Evolutionary conservation across 35 echinoderm and acorn worm genomes (phyloP).

Genomic region (Anneissia japonica): DNA sequence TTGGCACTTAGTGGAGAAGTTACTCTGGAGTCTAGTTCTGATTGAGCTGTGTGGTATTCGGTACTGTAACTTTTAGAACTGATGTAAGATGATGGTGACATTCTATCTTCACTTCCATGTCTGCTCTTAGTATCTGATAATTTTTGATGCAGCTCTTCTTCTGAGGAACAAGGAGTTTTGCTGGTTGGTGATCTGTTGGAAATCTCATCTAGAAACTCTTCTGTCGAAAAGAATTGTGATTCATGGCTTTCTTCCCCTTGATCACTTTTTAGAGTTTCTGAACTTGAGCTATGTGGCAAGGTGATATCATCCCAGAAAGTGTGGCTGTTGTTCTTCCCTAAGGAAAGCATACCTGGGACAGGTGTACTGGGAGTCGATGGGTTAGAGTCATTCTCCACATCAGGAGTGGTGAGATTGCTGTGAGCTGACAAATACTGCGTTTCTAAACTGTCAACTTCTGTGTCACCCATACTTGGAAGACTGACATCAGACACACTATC

Average conservation of each 20-base stretch:
- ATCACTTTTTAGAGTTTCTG: neutral
- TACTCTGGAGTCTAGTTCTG: neutral
- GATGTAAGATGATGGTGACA: neutral
- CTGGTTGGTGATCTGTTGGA: neutral
- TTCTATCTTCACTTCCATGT: neutral
- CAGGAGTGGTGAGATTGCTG: conserved; percentile 33
- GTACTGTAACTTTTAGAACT: neutral
- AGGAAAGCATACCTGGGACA: neutral
- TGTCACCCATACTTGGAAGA: conserved; percentile 42
- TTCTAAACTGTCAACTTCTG: conserved; percentile 84
- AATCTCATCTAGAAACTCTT: neutral
- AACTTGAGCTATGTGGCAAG: neutral
- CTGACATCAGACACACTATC: conserved; percentile 59
- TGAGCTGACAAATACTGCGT: conserved; percentile 59
- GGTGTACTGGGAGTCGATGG: conserved; percentile 46
- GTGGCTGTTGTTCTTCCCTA: neutral
- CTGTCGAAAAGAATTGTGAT: neutral
- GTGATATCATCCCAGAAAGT: neutral
- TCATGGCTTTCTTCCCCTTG: neutral
- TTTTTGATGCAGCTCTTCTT: neutral
- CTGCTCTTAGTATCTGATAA: neutral
- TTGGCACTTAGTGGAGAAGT: neutral
- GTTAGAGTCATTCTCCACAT: conserved; percentile 45
- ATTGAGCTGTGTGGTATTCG: neutral
- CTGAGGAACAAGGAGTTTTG: neutral